Base-by-base conservation (phyloP, 1,140 invertebrate genomes). In the Drosophila willistoni region DNA sequence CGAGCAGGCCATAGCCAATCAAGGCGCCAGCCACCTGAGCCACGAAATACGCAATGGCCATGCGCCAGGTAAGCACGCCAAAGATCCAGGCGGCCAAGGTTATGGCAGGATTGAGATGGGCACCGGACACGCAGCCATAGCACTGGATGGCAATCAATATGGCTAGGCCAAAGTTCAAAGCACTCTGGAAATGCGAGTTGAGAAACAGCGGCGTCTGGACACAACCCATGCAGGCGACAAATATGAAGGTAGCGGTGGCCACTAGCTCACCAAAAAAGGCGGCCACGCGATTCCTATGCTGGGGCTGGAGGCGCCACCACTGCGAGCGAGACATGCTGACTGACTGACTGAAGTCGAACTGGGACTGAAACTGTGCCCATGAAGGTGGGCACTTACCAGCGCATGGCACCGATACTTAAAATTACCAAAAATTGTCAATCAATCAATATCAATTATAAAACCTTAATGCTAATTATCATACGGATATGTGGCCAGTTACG, bases 21-120 rank as follows among this genome's bases (percentile, higher is more conserved):
- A 95, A 73, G 1, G 94, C 95, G 1, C 97, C 97, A 0, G 95
- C 66, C 34, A 94, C 93, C 92, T 98, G 96, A 25, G 94, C 94
- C 19, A 95, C 77, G 4, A 96, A 92, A 91, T 97, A 98, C 0
- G 96, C 92, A 3, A 96, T 84, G 10, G 94, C 94, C 74, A 95
- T 93, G 7, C 94, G 90, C 7, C 97, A 82, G 17, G 95, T 94
- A 39, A 91, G 56, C 0, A 71, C 77, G 10, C 85, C 85, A 59
- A 83, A 91, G 7, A 90, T 72, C 14, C 96, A 90, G 1, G 97
- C 94, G 1, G 95, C 97, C 6, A 95, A 25, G 0, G 96, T 97
- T 0, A 98, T 96, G 0, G 97, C 97, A 0, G 97, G 97, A 93
- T 98, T 98, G 41, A 98, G 95, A 92, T 98, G 97, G 41, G 96